phyloP scores from a whole-genome alignment of 2,797 vertebrate species.

The Yasuhikotakia modesta region DNA sequence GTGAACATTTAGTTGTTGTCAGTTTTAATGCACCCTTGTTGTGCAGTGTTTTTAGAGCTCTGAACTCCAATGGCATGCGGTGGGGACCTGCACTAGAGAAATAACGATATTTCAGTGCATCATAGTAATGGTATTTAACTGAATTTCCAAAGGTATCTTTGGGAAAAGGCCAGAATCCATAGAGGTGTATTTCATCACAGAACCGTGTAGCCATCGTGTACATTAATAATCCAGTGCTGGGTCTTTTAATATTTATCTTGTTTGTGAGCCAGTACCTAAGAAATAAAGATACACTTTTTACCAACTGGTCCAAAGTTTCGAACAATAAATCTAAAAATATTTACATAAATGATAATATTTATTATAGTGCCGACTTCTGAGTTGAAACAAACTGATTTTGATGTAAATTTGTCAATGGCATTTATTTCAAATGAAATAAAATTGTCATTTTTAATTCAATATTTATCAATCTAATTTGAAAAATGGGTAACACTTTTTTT shows the following conservation, averaged over 20 bases:
- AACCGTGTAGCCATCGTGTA: slow-evolving; percentile 87
- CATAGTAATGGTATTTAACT: slow-evolving; percentile 90
- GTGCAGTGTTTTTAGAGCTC: slow-evolving; percentile 81
- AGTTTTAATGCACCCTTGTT: slow-evolving; percentile 85
- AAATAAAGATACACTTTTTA: slow-evolving; percentile 58
- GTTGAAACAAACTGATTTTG: too few relatives aligned
- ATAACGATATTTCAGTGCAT: slow-evolving; percentile 85
- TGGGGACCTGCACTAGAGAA: slow-evolving; percentile 85
- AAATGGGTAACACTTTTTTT: too few relatives aligned
- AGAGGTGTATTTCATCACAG: too few relatives aligned
- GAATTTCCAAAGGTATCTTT: slow-evolving; percentile 81
- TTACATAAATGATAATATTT: neutral
- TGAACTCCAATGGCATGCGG: slow-evolving; percentile 88
- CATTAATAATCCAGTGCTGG: slow-evolving; percentile 88
- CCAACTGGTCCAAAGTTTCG: neutral
- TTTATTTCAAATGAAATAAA: too few relatives aligned
- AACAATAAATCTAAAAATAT: neutral
- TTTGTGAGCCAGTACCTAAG: slow-evolving; percentile 88
- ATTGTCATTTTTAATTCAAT: too few relatives aligned
- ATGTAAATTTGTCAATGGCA: too few relatives aligned
- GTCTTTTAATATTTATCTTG: slow-evolving; percentile 87
- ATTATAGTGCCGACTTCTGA: too few relatives aligned
- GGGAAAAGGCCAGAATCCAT: slow-evolving; percentile 90
- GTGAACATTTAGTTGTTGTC: slow-evolving; percentile 81
- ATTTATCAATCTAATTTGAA: too few relatives aligned